Conservation (phyloP, 2,113 vertebrate genomes). For the Melanerpes aurifrons region DNA sequence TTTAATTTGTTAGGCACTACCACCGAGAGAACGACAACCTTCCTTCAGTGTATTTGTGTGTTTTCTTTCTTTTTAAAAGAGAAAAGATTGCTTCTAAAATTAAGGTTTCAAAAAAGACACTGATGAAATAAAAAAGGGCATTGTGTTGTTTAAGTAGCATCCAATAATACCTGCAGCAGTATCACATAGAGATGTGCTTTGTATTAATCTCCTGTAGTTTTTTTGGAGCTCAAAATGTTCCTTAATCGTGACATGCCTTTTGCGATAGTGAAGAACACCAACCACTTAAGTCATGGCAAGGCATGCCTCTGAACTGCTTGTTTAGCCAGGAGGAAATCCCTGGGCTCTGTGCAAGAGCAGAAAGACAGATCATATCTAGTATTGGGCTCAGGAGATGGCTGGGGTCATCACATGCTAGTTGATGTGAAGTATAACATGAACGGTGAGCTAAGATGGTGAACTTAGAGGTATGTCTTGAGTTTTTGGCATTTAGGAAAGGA, state of each 20-base stretch:
- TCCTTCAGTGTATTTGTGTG: rapidly evolving
- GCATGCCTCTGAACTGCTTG: not conserved
- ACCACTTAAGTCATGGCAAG: not conserved
- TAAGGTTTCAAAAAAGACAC: not conserved
- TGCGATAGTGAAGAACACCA: not conserved
- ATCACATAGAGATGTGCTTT: not conserved
- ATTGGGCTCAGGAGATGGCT: not conserved
- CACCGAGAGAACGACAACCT: not conserved
- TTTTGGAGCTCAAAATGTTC: not conserved
- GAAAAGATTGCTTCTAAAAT: not conserved
- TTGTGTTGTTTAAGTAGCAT: not conserved
- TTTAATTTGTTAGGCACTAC: not conserved
- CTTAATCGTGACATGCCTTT: not conserved
- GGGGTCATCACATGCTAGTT: not conserved
- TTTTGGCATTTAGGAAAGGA: not conserved
- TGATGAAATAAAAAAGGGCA: no score
- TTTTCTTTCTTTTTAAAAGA: not conserved
- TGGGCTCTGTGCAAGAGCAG: not conserved
- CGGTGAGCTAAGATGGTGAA: not conserved
- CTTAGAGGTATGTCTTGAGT: not conserved
- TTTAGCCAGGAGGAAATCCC: not conserved
- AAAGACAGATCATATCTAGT: not conserved
- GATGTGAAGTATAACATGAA: not conserved
- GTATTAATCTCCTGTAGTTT: not conserved
- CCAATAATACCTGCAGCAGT: not conserved